Evolutionary conservation across 2,113 vertebrate species (phyloP).

Genomic region (Xiphophorus couchianus): DNA sequence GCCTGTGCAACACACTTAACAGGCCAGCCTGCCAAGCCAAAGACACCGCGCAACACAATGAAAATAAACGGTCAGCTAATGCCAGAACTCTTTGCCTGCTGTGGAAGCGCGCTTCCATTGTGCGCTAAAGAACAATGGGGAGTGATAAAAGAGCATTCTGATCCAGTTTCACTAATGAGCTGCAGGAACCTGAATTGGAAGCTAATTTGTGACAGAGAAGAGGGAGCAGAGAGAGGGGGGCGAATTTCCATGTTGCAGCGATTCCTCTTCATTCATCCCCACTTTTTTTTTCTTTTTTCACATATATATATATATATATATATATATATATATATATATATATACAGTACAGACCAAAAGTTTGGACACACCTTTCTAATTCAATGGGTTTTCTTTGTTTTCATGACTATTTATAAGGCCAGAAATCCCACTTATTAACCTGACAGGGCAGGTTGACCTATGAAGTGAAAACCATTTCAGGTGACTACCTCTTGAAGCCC

Average conservation of each 20-base stretch:
- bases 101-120: constrained; percentile 36
- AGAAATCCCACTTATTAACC: too few relatives aligned
- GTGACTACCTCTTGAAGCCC: too few relatives aligned
- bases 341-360: too few relatives aligned
- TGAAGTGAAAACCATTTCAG: too few relatives aligned
- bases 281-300: constrained; percentile 12
- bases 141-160: constrained; percentile 22
- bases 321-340: too few relatives aligned
- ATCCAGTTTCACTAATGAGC: constrained; percentile 50
- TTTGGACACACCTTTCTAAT: too few relatives aligned
- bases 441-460: too few relatives aligned
- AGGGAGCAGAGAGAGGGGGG: not conserved
- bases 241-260: constrained; percentile 19
- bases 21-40: constrained; percentile 38
- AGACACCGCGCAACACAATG: constrained; percentile 31
- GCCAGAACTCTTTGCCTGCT: constrained; percentile 46
- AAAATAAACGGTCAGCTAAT: constrained; percentile 58
- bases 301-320: too few relatives aligned
- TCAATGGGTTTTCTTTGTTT: too few relatives aligned
- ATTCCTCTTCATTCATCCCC: constrained; percentile 19
- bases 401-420: too few relatives aligned
- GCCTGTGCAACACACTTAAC: constrained; percentile 37
- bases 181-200: constrained; percentile 19
- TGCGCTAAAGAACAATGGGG: constrained; percentile 35
- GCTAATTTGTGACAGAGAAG: constrained; percentile 7